These are phyloP conservation scores for Parasteatoda tepidariorum DNA, from an alignment of 1,140 invertebrate genomes.

Conservation along the genomic window DNA sequence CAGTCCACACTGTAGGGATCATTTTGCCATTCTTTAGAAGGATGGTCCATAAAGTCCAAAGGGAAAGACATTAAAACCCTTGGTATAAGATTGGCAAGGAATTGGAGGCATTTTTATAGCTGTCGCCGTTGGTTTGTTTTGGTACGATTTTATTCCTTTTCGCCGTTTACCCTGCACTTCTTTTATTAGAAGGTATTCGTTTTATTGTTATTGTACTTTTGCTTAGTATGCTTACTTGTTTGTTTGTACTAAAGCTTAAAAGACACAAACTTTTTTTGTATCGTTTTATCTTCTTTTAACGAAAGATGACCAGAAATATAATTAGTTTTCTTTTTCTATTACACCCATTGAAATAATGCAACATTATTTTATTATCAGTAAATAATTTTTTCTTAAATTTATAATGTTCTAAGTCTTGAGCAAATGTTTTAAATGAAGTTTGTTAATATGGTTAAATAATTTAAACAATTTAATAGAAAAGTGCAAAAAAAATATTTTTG, in stretches of 20 bases:
- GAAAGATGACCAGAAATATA: too few species aligned
- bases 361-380: too few species aligned
- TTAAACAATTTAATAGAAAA: too few species aligned
- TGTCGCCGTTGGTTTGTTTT: constrained; percentile 30
- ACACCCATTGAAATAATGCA: too few species aligned
- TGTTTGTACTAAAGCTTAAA: neutral
- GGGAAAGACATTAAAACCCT: constrained; percentile 39
- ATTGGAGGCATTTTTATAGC: constrained; percentile 54
- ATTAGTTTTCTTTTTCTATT: too few species aligned
- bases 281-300: too few species aligned
- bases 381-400: too few species aligned
- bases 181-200: constrained; percentile 37
- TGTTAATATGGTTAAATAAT: too few species aligned
- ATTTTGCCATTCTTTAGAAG: constrained; percentile 37
- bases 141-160: neutral
- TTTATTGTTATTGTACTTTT: constrained; percentile 38
- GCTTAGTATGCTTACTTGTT: neutral
- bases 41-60: constrained; percentile 40
- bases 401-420: too few species aligned
- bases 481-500: too few species aligned
- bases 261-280: neutral
- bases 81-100: constrained; percentile 17
- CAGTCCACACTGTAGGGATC: neutral
- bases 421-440: too few species aligned
- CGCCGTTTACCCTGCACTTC: neutral